These are phyloP conservation scores for Cherax quadricarinatus DNA, from an alignment of 1,140 invertebrate species.

Conservation along the genomic window DNA sequence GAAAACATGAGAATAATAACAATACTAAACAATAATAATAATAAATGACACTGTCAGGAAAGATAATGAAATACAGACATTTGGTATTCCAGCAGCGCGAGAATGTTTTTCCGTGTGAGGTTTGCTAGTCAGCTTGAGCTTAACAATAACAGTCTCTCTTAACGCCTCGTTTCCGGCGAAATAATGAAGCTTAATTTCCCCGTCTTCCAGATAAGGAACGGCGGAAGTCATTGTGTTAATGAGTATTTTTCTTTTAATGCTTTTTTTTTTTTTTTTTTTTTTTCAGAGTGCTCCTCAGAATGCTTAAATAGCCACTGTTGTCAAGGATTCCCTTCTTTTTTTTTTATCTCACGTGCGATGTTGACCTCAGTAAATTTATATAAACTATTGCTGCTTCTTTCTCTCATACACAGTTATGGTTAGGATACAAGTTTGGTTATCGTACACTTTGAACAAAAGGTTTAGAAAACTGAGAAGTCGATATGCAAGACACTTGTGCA, in stretches of 20 bases:
- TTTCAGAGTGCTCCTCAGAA: neutral
- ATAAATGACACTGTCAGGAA: too few species aligned
- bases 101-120: neutral
- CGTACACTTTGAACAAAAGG: too few species aligned
- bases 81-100: neutral
- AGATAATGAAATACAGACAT: neutral
- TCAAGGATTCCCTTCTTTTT: too few species aligned
- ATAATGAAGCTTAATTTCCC: constrained; percentile 9
- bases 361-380: neutral
- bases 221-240: constrained; percentile 5
- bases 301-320: neutral
- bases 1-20: too few species aligned
- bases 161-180: constrained; percentile 6
- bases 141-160: constrained; percentile 1
- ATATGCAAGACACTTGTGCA: too few species aligned
- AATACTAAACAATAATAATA: too few species aligned
- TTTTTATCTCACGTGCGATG: neutral
- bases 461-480: too few species aligned
- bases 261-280: neutral
- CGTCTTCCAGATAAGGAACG: neutral
- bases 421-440: too few species aligned
- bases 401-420: too few species aligned
- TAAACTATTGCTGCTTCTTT: neutral
- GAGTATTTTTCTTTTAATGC: neutral
- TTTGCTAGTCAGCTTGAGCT: neutral